These are phyloP conservation scores for Cyaniris semiargus DNA, from an alignment of 2,888 invertebrate genomes.

Conservation along the genomic window DNA sequence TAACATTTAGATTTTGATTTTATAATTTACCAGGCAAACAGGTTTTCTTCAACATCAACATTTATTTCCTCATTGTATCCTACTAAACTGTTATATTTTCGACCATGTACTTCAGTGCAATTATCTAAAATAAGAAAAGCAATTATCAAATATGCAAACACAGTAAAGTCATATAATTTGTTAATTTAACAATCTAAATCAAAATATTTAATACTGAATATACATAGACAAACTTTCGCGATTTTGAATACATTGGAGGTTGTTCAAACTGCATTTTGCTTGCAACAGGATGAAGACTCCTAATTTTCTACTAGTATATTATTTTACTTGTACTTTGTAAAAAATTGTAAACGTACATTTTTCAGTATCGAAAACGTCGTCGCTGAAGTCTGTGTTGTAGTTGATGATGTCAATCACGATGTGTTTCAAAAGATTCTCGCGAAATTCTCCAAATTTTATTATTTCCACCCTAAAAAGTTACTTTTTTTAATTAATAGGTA, in stretches of 20 bases:
- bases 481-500: too few relatives aligned
- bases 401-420: slow-evolving; percentile 57
- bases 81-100: not conserved
- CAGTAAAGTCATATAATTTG: too few relatives aligned
- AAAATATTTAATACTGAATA: too few relatives aligned
- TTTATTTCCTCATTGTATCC: not conserved
- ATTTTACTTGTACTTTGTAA: not conserved
- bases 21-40: not conserved
- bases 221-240: too few relatives aligned
- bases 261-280: too few relatives aligned
- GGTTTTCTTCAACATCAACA: not conserved
- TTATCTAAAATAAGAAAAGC: not conserved
- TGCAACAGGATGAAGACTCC: too few relatives aligned
- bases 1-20: not conserved
- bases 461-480: slow-evolving; percentile 53
- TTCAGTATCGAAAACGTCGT: slow-evolving; percentile 44
- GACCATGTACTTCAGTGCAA: not conserved
- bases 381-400: slow-evolving; percentile 46
- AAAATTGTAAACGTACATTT: slow-evolving; percentile 47
- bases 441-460: slow-evolving; percentile 48
- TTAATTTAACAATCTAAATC: too few relatives aligned
- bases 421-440: slow-evolving; percentile 50
- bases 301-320: too few relatives aligned
- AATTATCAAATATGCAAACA: not conserved
- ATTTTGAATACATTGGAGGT: too few relatives aligned